Base-by-base conservation (phyloP, 2,888 invertebrate genomes). In the Metellina segmentata region DNA sequence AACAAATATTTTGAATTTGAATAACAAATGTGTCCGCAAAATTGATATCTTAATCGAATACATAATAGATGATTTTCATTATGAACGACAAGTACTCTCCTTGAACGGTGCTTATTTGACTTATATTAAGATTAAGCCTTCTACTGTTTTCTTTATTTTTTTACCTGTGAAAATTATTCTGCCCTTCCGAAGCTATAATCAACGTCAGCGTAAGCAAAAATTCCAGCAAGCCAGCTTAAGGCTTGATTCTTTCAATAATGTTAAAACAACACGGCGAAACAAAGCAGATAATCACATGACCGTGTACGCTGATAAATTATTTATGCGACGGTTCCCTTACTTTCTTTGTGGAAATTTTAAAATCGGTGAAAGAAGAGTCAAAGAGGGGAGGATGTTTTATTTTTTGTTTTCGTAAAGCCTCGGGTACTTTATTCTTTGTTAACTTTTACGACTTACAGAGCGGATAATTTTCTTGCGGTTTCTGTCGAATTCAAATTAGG, bases 401-500 rank as follows among this genome's bases (percentile, higher is more conserved):
- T 53, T 86, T 86, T 86, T 78, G n/a, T 77, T 34, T 79, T 9
- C 52, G 16, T 52, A 71, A 69, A 89, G 69, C 81, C 82, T 51
- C 53, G 1, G 74, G 85, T 48, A 72, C 72, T 88, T 75, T 61
- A 75, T 85, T 52, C 85, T 53, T 88, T 74, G 87, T 88, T 81
- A 72, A n/a, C 52, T 85, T 69, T 72, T 20, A 61, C 75, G 78
- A 51, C 87, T 81, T 81, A 81, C 71, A 88, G 53, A 49, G 87
- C 53, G 81, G 87, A 74, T 88, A 88, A 88, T 88, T 88, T 88
- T 74, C 81, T 74, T 52, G 13, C n/a, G 53, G 87, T 75, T 81
- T 13, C 81, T 61, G 81, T 74, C 79, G 87, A 88, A 88, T 88
- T 88, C 52, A 88, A 88, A 88, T 88, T 81, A 88, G 81, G 87